These are phyloP conservation scores for Silurus lanzhouensis DNA, from an alignment of 2,797 vertebrate species.

Conservation along the genomic window DNA sequence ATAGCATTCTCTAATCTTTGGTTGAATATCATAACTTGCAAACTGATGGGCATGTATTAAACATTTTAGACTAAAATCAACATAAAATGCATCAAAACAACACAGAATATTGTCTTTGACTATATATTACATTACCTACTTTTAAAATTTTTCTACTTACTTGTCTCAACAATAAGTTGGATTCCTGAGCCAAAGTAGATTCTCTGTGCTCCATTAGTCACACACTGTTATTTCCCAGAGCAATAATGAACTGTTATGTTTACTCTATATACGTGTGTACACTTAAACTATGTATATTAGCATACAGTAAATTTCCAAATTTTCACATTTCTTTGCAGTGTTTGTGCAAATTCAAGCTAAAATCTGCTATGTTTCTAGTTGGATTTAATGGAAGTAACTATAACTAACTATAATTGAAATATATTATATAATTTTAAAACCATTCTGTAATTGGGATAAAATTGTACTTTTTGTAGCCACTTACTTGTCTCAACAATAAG, in stretches of 20 bases:
- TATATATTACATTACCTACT: neutral
- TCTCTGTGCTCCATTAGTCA: slow-evolving; percentile 51
- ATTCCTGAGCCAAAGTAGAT: slow-evolving; percentile 57
- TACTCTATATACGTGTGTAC: too few relatives aligned
- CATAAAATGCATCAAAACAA: too few relatives aligned
- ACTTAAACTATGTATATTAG: too few relatives aligned
- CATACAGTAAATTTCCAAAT: too few relatives aligned
- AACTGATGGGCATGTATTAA: neutral
- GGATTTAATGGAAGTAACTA: too few relatives aligned
- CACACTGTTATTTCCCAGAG: slow-evolving; percentile 57
- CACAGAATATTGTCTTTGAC: too few relatives aligned
- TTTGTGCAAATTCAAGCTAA: too few relatives aligned
- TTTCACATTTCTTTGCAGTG: too few relatives aligned
- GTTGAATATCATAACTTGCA: neutral
- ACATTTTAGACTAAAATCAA: too few relatives aligned
- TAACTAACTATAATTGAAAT: neutral
- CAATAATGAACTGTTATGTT: neutral
- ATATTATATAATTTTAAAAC: neutral
- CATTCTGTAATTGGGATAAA: too few relatives aligned
- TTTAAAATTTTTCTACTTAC: slow-evolving; percentile 45
- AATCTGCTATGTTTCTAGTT: neutral
- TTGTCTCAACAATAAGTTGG: slow-evolving; percentile 51
- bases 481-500: slow-evolving; percentile 58
- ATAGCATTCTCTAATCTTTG: neutral
- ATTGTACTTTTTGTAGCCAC: slow-evolving; percentile 6